Evolutionary conservation across 2,113 vertebrate species (phyloP), one percentile per base, ranked within the genome.

Genomic region (Cygnus buccinator): DNA sequence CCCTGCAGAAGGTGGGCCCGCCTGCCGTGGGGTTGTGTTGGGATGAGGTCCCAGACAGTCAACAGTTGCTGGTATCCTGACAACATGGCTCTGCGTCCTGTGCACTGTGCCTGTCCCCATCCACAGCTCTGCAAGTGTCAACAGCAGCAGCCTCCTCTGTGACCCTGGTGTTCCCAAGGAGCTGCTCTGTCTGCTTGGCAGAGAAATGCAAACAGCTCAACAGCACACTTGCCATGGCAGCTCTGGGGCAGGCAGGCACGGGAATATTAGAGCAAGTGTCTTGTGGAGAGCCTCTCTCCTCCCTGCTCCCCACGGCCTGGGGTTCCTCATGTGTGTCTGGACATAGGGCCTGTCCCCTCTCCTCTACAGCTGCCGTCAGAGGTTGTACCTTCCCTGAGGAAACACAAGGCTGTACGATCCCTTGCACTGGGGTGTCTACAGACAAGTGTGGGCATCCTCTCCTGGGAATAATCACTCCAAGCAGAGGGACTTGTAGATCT

Each of bases 371-470:
- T 72, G 48, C 19, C 2, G 1, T 73, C 77, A 55, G 55, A 74
- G 48, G 22, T 7, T 9, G 41, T 14, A 31, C 23, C 41, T 57
- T n/a, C 50, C 43, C 59, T 26, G 80, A 57, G 52, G 73, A 91
- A 2, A 9, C 44, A 29, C 37, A 54, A 5, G 1, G 4, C 15
- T 76, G 12, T 37, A 3, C 2, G 48, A 11, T 46, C 35, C 16
- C 20, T 59, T n/a, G 41, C 11, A 18, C 58, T 16, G 58, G 14
- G 13, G 9, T 0, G 2, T 43, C 65, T 50, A 62, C 35, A 66
- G 48, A 10, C 57, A 21, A 50, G 23, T 0, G 0, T 26, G n/a
- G 31, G 8, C 66, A 44, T n/a, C 61, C 19, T n/a, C 25, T 22
- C 61, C 33, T 0, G 1, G 65, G 28, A 61, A 66, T 84, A 67